Evolutionary conservation across 2,888 invertebrate species (phyloP), one percentile per base, ranked within the genome.

Genomic region (Cantharis lateralis): DNA sequence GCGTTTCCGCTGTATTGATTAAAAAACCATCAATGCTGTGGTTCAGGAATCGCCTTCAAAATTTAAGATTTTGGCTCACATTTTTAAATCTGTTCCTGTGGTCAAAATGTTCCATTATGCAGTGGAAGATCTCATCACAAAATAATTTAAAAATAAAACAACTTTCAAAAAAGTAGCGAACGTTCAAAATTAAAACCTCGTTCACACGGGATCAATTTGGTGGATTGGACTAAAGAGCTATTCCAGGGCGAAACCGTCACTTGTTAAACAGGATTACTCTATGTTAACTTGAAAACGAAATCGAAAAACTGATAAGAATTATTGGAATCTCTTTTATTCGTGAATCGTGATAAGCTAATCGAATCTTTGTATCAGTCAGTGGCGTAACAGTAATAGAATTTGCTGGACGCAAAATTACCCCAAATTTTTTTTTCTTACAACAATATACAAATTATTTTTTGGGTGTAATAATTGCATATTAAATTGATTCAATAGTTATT

Each of bases 331-430:
- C 48, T n/a, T 48, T 48, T 48, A 48, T 48, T 48, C n/a, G 48
- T 48, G 48, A 48, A 48, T 48, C 48, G n/a, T 48, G 48, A 48
- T 48, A 48, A 48, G 48, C 48, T 32, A 48, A 48, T 48, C 48
- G 48, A 48, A 48, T 48, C n/a, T 48, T 48, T 48, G 1, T 48
- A 48, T 13, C 71, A 61, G 75, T 76, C 75, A 62, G 62, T 76
- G 64, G 24, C 62, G 20, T 68, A 68, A 72, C 61, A 26, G 26
- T 26, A 32, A 4, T 4, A 48, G n/a, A n/a, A n/a, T n/a, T 48
- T n/a, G n/a, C 48, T 1, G n/a, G 13, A 4, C n/a, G 9, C 48
- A n/a, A 48, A n/a, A 48, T 48, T 32, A 48, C 48, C 7, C n/a
- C 5, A 5, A 13, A 48, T n/a, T n/a, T 48, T 48, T 28, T 32